Conservation (phyloP, 2,888 invertebrate species). For the Lypha dubia region DNA sequence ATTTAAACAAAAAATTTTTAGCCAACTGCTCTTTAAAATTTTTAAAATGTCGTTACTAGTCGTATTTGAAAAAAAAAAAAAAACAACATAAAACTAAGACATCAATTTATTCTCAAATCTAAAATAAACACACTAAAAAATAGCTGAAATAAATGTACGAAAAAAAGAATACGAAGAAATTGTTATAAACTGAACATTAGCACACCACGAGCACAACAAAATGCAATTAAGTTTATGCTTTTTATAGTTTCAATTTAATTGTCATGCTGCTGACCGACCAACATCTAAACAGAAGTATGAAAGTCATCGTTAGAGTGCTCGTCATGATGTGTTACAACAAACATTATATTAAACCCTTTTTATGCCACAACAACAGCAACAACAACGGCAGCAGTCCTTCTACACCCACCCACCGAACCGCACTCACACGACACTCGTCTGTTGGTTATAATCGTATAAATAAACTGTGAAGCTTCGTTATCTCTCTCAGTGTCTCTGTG, state of each 20-base stretch:
- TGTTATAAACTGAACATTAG: constrained; percentile 68
- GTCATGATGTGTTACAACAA: constrained; percentile 61
- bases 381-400: not conserved
- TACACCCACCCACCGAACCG: too few relatives aligned
- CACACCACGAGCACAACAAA: constrained; percentile 67
- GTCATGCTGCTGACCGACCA: constrained; percentile 68
- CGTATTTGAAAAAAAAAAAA: not conserved
- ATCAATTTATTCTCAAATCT: constrained; percentile 50
- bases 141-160: constrained; percentile 7
- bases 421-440: not conserved
- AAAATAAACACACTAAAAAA: constrained; percentile 43
- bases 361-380: constrained; percentile 17
- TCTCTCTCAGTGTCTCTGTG: constrained; percentile 53
- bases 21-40: not conserved
- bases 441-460: constrained; percentile 35
- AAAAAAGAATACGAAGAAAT: too few relatives aligned
- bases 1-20: not conserved
- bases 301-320: constrained; percentile 51
- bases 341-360: constrained; percentile 64
- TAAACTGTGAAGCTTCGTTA: constrained; percentile 53
- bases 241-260: constrained; percentile 70
- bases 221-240: constrained; percentile 70
- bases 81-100: constrained; percentile 26
- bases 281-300: constrained; percentile 43
- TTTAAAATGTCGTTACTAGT: not conserved